phyloP scores from a whole-genome alignment of 2,888 invertebrate species.

The Drosophila mercatorum region DNA sequence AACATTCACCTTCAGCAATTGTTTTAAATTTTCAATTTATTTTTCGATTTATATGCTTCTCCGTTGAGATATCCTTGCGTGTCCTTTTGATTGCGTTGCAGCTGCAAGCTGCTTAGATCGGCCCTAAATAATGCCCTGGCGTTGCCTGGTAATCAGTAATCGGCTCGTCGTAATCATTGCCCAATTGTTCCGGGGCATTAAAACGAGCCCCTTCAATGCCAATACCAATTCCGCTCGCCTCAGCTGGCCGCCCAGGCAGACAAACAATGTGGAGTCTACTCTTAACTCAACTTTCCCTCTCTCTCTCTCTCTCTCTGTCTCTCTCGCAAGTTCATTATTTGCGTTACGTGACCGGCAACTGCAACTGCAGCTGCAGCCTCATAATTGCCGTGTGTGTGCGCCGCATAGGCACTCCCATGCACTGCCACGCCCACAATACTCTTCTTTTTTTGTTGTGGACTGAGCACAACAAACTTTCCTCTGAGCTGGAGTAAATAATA shows the following conservation, averaged over 20 bases:
- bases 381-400: conserved; percentile 61
- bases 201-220: conserved; percentile 28
- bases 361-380: conserved; percentile 40
- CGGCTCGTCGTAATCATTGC: conserved; percentile 64
- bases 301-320: not conserved
- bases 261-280: conserved; percentile 54
- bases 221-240: not conserved
- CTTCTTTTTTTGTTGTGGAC: not conserved
- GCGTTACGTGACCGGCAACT: conserved; percentile 69
- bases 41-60: not conserved
- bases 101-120: conserved; percentile 20
- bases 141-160: conserved; percentile 55
- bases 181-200: conserved; percentile 48
- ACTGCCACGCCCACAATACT: conserved; percentile 6
- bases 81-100: not conserved
- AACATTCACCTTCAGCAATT: not conserved
- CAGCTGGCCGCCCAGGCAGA: conserved; percentile 22
- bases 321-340: conserved; percentile 66
- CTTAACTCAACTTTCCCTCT: not conserved
- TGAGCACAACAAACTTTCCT: conserved; percentile 14
- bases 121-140: conserved; percentile 17
- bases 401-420: conserved; percentile 33
- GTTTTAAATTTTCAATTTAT: not conserved
- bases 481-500: conserved; percentile 24
- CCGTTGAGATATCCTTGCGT: not conserved